Evolutionary conservation across 2,888 invertebrate species (phyloP), one percentile per base, ranked within the genome.

Genomic region (Cheilosia vulpina): DNA sequence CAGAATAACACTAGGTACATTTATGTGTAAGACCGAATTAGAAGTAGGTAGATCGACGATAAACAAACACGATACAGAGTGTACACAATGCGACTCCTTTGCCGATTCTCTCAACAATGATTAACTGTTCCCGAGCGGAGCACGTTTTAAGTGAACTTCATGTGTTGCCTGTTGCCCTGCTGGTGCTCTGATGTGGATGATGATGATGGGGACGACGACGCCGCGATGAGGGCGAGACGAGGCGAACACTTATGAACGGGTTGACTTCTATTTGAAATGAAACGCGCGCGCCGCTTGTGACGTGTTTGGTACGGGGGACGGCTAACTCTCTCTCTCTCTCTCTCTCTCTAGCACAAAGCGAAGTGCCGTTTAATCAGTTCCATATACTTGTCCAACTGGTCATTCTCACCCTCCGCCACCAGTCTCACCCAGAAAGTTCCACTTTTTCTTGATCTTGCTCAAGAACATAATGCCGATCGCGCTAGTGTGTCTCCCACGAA

Each of bases 51-150:
- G 53, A 76, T 68, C 58, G 19, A 58, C 55, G 60, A 60, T 60
- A 78, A 69, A 63, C 63, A 68, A 53, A 68, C 52, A 62, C 68
- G 66, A 53, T n/a, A 76, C 21, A 27, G 31, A 57, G 43, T 68
- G 63, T 68, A 68, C 60, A 53, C 55, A 62, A 27, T 79, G 71
- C 65, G 79, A 79, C 75, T 84, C 75, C 88, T 88, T 88, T 88
- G 89, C 90, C 91, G 91, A 90, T 91, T 91, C 91, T 89, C 89
- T 89, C 89, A 89, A 88, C 88, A 91, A 91, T 91, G 91, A 91
- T 91, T 91, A 90, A 91, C 91, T 89, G 91, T 91, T 91, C 88
- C 90, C 89, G 88, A 87, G 63, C 84, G 89, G 88, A 91, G 91
- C 91, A 91, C 91, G 91, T 91, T 91, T 91, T 91, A 91, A 91